phyloP scores from a whole-genome alignment of 1,140 invertebrate species.

The Bombus sylvicola region DNA sequence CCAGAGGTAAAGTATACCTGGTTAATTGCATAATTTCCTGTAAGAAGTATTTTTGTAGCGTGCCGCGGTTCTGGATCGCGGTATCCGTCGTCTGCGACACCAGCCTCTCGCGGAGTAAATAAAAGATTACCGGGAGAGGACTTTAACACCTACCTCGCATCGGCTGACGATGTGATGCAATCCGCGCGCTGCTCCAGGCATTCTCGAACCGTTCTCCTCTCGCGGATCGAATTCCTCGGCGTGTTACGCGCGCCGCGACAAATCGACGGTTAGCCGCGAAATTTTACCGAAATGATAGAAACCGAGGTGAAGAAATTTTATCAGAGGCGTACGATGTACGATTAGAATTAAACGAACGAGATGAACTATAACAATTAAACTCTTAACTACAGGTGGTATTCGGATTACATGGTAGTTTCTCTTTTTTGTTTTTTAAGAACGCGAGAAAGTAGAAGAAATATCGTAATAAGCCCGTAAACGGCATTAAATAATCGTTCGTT shows the following conservation, averaged over 20 bases:
- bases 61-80: constrained; percentile 28
- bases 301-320: background rate
- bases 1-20: background rate
- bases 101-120: constrained; percentile 1
- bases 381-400: too few species aligned
- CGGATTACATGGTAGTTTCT: too few species aligned
- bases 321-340: too few species aligned
- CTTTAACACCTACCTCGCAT: constrained; percentile 38
- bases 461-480: too few species aligned
- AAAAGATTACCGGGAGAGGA: constrained; percentile 36
- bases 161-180: constrained; percentile 16
- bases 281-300: background rate
- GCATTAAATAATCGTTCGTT: too few species aligned
- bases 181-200: background rate
- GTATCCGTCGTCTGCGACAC: constrained; percentile 16
- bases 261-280: background rate
- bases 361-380: too few species aligned
- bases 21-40: constrained; percentile 46
- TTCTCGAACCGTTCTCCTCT: constrained; percentile 15
- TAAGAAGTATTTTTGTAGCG: constrained; percentile 24
- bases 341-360: too few species aligned
- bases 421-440: too few species aligned
- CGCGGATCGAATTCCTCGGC: constrained; percentile 19
- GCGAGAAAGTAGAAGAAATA: too few species aligned
- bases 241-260: background rate